Evolutionary conservation across 2,113 vertebrate species (phyloP).

Genomic region (Cervus canadensis): DNA sequence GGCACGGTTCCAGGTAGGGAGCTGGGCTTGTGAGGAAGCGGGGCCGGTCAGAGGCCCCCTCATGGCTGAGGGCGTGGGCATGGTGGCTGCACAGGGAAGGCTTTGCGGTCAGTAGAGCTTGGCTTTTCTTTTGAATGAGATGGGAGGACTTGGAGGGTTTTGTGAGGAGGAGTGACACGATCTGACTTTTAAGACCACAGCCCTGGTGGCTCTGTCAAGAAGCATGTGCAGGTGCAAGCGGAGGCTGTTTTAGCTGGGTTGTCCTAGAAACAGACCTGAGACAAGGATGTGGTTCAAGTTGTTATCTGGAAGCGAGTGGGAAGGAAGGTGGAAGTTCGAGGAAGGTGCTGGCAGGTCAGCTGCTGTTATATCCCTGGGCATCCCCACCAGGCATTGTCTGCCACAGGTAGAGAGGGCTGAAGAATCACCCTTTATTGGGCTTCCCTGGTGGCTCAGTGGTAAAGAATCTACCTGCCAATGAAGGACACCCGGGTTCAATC

Average conservation of each 20-base stretch:
- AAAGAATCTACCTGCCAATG: background rate
- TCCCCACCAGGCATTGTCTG: background rate
- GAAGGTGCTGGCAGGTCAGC: background rate
- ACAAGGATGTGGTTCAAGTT: background rate
- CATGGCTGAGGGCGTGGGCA: background rate
- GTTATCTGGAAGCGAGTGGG: background rate
- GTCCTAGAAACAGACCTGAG: background rate
- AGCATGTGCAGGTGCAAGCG: rapidly evolving
- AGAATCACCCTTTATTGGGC: background rate
- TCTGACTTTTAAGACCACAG: background rate
- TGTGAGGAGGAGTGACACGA: no score
- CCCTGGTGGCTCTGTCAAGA: background rate
- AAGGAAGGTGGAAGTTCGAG: rapidly evolving
- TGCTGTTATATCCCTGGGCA: background rate
- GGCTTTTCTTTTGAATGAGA: background rate
- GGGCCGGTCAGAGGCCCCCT: background rate
- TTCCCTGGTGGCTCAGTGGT: background rate
- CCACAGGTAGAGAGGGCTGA: background rate
- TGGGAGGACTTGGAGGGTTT: background rate
- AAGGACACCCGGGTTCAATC: background rate
- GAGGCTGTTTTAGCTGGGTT: background rate
- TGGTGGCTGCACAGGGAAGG: background rate
- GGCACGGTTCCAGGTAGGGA: rapidly evolving
- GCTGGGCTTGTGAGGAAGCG: background rate
- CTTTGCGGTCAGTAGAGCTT: rapidly evolving